phyloP scores from a whole-genome alignment of 2,113 vertebrate genomes.

The Amphiprion ocellaris region DNA sequence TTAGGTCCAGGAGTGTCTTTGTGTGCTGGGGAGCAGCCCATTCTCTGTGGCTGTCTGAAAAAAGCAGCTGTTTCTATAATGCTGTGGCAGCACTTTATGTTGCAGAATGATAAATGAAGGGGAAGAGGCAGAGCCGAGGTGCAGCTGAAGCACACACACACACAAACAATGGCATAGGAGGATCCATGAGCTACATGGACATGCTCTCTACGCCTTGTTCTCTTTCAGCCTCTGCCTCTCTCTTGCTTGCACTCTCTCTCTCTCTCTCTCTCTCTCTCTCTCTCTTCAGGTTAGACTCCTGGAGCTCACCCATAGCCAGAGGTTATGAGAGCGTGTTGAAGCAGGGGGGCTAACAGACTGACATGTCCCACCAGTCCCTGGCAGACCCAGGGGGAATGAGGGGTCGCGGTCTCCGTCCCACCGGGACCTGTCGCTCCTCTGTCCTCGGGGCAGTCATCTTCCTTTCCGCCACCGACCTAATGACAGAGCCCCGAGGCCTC shows the following conservation, averaged over 20 bases:
- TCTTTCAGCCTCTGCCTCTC: conserved; percentile 36
- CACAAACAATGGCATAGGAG: conserved; percentile 72
- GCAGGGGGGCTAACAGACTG: conserved; percentile 76
- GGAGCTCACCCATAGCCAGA: conserved; percentile 73
- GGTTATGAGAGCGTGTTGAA: conserved; percentile 74
- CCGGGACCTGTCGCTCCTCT: conserved; percentile 77
- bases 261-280: conserved; percentile 15
- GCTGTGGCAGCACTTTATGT: conserved; percentile 82
- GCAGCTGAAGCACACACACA: conserved; percentile 79
- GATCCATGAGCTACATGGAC: conserved; percentile 53
- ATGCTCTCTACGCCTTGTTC: conserved; percentile 38
- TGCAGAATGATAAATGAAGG: conserved; percentile 89
- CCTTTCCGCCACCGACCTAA: conserved; percentile 78
- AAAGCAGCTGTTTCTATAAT: conserved; percentile 92
- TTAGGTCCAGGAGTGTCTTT: conserved; percentile 75
- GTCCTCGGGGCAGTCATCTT: conserved; percentile 85
- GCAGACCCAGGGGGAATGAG: conserved; percentile 82
- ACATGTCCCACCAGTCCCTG: conserved; percentile 80
- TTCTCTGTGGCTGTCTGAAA: conserved; percentile 72
- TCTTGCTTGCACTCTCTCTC: conserved; percentile 16
- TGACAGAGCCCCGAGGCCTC: conserved; percentile 86
- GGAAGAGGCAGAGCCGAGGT: conserved; percentile 76
- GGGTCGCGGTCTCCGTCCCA: conserved; percentile 61
- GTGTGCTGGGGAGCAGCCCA: conserved; percentile 71
- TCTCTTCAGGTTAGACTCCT: conserved; percentile 69